Evolutionary conservation across 1,140 invertebrate species (phyloP), one percentile per base, ranked within the genome.

Genomic region (Daktulosphaira vitifoliae): DNA sequence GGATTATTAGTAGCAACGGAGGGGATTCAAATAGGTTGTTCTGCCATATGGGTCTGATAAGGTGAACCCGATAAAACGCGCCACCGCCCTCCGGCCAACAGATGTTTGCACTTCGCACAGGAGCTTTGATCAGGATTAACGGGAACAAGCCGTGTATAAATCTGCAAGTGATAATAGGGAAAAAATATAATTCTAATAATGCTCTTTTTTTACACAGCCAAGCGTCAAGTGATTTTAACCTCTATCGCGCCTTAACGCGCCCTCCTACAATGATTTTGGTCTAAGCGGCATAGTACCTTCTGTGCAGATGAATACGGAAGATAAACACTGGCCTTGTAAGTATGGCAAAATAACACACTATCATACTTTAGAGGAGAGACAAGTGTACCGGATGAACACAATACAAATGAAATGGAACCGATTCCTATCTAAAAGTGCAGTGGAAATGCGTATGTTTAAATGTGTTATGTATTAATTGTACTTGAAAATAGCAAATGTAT

Each of bases 91-190:
- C 39, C 16, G 39, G 56, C 42, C 56, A 62, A 62, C 56, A 62
- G 56, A 62, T 62, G 56, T 62, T 62, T 62, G 56, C 56, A 62
- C 56, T 62, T 62, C 56, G 56, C 56, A 62, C 56, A 33, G 56
- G 13, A 62, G 56, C 42, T 62, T 62, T 62, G 56, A 62, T 62
- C 56, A 39, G 56, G 56, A 62, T 62, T 62, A 62, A 38, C 42
- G 26, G 42, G 42, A 33, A 29, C 42, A 26, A 48, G 23, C 56
- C 18, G 56, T 62, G 38, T 48, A 62, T n/a, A 7, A n/a, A n/a
- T n/a, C 3, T 44, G 15, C 15, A 62, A 5, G 29, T 11, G 29
- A 33, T 48, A 62, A 48, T 48, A 25, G 56, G 42, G 16, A 62
- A 62, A 56, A 56, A 33, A 59, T 59, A 46, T 62, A 62, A 62